Conservation (phyloP, 2,113 vertebrate species). For the Hemibagrus wyckioides region DNA sequence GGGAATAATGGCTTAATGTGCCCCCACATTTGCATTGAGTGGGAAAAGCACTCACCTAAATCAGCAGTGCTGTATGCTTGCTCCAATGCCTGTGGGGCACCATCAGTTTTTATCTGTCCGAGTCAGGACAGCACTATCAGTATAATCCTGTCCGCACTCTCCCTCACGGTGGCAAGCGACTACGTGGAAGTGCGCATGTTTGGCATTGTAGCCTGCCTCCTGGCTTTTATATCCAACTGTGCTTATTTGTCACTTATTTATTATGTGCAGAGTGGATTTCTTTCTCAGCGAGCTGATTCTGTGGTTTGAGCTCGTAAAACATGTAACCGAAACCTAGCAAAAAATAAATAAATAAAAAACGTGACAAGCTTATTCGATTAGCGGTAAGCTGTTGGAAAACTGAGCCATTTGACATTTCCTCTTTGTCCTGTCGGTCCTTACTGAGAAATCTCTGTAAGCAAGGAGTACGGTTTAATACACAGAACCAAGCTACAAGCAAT, state of each 20-base stretch:
- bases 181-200: slow-evolving; percentile 57
- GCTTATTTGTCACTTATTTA: slow-evolving; percentile 49
- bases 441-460: not conserved
- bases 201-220: slow-evolving; percentile 23
- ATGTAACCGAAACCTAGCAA: slow-evolving; percentile 17
- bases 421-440: slow-evolving; percentile 13
- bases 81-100: slow-evolving; percentile 67
- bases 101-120: slow-evolving; percentile 76
- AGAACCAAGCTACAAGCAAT: slow-evolving; percentile 1
- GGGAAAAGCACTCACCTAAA: slow-evolving; percentile 67
- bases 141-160: slow-evolving; percentile 65
- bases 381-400: slow-evolving; percentile 21
- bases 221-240: slow-evolving; percentile 37
- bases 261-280: slow-evolving; percentile 35
- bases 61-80: slow-evolving; percentile 57
- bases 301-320: slow-evolving; percentile 23
- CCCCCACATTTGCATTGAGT: slow-evolving; percentile 70
- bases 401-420: slow-evolving; percentile 28
- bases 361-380: slow-evolving; percentile 35
- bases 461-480: not conserved
- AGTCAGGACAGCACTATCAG: slow-evolving; percentile 73
- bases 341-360: not conserved
- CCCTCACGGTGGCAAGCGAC: slow-evolving; percentile 65
- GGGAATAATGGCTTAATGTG: slow-evolving; percentile 72
- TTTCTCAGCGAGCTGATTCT: slow-evolving; percentile 40